These are phyloP conservation scores for Telmatochromis sp. DNA, from an alignment of 2,113 vertebrate genomes.

Conservation along the genomic window DNA sequence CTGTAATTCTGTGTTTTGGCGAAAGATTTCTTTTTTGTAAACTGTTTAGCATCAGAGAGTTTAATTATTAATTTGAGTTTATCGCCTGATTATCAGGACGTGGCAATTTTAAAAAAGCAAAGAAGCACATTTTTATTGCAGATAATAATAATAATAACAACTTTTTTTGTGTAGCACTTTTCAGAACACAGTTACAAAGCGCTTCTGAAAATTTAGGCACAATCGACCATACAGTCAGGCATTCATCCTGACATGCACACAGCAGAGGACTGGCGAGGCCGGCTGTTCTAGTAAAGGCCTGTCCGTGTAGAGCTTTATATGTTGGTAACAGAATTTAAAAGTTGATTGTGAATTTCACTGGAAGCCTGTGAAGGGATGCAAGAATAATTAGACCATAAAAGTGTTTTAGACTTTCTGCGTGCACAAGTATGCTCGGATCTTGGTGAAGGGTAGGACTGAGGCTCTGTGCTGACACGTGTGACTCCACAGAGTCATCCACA, in stretches of 20 bases:
- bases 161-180: neutral
- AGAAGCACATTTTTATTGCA: neutral
- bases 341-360: neutral
- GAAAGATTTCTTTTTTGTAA: neutral
- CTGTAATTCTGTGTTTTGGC: neutral
- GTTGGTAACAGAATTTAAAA: neutral
- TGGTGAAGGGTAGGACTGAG: neutral
- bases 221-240: neutral
- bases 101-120: neutral
- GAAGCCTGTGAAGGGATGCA: neutral
- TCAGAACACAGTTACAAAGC: neutral
- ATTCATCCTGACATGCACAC: neutral
- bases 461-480: neutral
- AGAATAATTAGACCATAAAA: neutral
- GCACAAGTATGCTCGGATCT: neutral
- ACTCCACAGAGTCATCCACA: neutral
- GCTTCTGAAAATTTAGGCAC: neutral
- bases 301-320: rapidly evolving
- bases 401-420: neutral
- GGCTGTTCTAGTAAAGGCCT: neutral
- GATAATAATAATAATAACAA: neutral
- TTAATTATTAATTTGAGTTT: neutral
- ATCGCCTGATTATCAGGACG: rapidly evolving
- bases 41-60: rapidly evolving
- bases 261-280: neutral